Base-by-base conservation (phyloP, 2,888 invertebrate species). In the Hirtodrosophila cameraria region DNA sequence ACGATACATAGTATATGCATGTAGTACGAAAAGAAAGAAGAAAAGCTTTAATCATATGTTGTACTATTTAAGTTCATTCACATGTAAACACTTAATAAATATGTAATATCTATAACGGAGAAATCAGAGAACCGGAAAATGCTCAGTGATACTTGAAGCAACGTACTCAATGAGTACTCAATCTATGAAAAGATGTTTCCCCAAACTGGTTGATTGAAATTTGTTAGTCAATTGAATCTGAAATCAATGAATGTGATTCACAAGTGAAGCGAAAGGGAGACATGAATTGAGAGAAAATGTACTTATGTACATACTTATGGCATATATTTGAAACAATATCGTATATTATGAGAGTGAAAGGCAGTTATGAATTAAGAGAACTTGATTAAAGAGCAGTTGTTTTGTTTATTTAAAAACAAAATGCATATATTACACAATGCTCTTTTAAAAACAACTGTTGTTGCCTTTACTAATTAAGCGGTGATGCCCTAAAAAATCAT, bases 141-240 rank as follows among this genome's bases (percentile, higher is more conserved):
- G 16, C n/a, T 25, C 46, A 48, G 30, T 31, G 33, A n/a, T 7
- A 12, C 13, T 28, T 16, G 6, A 25, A 31, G 36, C n/a, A n/a
- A n/a, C 16, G 9, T 25, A 7, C 36, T 16, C 12, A 16, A 20
- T 41, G 52, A 12, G 15, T 12, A 27, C 18, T n/a, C 30, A 30
- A 5, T 8, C 1, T 11, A 15, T 25, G 16, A 25, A 25, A 8
- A 28, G n/a, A n/a, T 8, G 18, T 43, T 43, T n/a, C 15, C 13
- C 13, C 13, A 20, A 23, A 8, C 23, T 13, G 31, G 31, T 18
- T 50, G 18, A 70, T 70, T 60, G 28, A 65, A 65, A 54, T 48
- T 18, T 20, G 13, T 20, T 36, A 5, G n/a, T 46, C 65, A 69
- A 70, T 64, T 48, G 25, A 30, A 28, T 23, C 30, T 50, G n/a